Evolutionary conservation across 2,113 vertebrate species (phyloP).

Genomic region (Platysternon megacephalum): DNA sequence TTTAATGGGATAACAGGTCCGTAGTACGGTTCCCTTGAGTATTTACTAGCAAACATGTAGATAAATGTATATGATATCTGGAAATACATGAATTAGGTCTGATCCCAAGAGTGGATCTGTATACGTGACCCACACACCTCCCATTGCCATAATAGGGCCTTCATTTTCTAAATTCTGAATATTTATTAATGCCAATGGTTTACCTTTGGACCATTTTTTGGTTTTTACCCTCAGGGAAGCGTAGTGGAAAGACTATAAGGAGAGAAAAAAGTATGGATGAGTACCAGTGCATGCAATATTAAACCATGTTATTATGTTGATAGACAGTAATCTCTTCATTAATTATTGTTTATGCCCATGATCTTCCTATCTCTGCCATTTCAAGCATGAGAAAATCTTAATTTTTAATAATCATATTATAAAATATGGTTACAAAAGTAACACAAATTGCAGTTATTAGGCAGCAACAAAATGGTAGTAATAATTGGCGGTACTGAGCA

Average conservation of each 20-base stretch:
- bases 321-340: not conserved
- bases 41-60: not conserved
- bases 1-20: not conserved
- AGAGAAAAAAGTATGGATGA: conserved; percentile 35
- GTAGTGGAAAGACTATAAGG: conserved; percentile 88
- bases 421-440: not conserved
- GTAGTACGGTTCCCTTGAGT: not conserved
- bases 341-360: not conserved
- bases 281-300: not conserved
- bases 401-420: not conserved
- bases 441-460: not conserved
- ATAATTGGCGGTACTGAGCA: not conserved
- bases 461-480: not conserved
- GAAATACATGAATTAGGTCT: not conserved
- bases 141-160: not conserved
- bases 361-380: not conserved
- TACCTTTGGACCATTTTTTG: conserved; percentile 93
- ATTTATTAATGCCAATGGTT: not conserved
- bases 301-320: not conserved
- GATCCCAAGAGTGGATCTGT: not conserved
- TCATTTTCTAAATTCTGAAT: not conserved
- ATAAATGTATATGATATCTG: not conserved
- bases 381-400: not conserved
- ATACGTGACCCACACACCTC: not conserved
- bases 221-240: conserved; percentile 91